Conservation (phyloP, 1,140 invertebrate species). For the Sminthurides bifidus region DNA sequence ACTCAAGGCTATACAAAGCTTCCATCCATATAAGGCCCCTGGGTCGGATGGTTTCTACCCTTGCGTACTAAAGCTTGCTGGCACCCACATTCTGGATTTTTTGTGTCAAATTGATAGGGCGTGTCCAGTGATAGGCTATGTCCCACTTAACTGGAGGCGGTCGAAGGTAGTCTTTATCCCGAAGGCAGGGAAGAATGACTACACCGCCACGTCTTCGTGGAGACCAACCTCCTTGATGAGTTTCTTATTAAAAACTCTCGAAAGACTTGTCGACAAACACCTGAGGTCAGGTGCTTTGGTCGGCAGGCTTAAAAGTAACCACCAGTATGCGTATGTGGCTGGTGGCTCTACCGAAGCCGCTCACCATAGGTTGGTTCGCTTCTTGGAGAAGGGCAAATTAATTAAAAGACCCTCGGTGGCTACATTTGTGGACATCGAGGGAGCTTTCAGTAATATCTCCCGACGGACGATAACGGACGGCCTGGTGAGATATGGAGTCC, state of each 20-base stretch:
- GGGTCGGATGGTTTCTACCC: conserved; percentile 13
- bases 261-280: conserved; percentile 16
- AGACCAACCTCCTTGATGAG: conserved; percentile 22
- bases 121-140: conserved; percentile 11
- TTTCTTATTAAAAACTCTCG: conserved; percentile 19
- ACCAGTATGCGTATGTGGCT: conserved; percentile 18
- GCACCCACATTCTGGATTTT: background rate
- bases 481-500: background rate
- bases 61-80: background rate
- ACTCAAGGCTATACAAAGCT: background rate
- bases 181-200: conserved; percentile 17
- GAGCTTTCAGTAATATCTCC: conserved; percentile 3
- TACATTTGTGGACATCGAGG: conserved; percentile 6
- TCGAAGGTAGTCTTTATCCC: conserved; percentile 15
- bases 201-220: conserved; percentile 5
- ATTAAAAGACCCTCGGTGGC: background rate
- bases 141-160: conserved; percentile 2
- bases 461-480: background rate
- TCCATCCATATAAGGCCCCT: conserved; percentile 10
- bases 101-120: background rate
- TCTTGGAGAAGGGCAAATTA: conserved; percentile 2
- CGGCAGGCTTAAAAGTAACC: background rate
- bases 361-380: conserved; percentile 5
- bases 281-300: conserved; percentile 1
- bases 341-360: conserved; percentile 17